Percentiles rank a stretch among this genome's conserved stretches.
Conservation (phyloP, 2,888 invertebrate species). For the Labia minor region DNA sequence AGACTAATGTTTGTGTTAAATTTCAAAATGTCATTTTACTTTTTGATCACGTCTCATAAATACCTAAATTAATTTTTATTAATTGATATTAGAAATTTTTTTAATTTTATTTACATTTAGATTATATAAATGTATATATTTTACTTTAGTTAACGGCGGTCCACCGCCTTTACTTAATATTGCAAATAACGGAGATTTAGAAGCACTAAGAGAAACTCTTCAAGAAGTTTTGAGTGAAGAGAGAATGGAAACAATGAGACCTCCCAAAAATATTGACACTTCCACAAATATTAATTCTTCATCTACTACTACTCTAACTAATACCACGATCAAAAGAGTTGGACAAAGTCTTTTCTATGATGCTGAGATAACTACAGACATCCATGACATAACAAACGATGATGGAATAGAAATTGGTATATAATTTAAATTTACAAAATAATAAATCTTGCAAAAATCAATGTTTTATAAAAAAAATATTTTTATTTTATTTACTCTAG, state of each 20-base stretch:
- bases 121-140: too few relatives aligned
- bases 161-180: constrained; percentile 47
- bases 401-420: constrained; percentile 65
- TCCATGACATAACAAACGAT: background rate
- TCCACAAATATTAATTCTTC: constrained; percentile 1
- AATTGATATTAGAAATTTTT: too few relatives aligned
- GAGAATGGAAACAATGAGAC: constrained; percentile 23
- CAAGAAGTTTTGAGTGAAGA: constrained; percentile 40
- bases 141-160: constrained; percentile 19
- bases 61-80: too few relatives aligned
- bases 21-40: too few relatives aligned
- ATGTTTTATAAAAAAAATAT: constrained; percentile 16
- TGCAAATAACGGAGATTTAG: constrained; percentile 51
- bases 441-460: constrained; percentile 17
- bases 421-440: constrained; percentile 25
- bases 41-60: too few relatives aligned
- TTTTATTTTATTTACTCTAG: constrained; percentile 37
- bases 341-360: constrained; percentile 45
- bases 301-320: constrained; percentile 20
- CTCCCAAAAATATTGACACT: background rate
- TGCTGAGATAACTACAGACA: constrained; percentile 25
- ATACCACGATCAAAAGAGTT: constrained; percentile 36
- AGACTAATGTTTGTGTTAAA: too few relatives aligned
- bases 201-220: constrained; percentile 50
- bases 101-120: too few relatives aligned